A percentile compares a stretch with the other conserved stretches of the same genome.
Conservation (phyloP, 2,888 invertebrate species). For the Glaucopsyche alexis region DNA sequence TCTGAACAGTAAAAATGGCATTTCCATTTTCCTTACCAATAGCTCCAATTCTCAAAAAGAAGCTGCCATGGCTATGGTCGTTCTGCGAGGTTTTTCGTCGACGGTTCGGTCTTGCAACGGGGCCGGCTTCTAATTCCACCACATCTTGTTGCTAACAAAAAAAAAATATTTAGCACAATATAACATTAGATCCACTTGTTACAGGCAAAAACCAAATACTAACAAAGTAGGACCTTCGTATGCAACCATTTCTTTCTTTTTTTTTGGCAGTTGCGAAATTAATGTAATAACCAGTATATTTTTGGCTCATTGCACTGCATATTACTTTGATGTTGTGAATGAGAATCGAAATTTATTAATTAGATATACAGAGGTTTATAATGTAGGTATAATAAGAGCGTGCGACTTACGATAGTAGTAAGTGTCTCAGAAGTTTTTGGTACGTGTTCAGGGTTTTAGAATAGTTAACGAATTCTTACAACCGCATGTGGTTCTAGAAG, state of each 20-base stretch:
- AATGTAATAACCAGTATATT: background rate
- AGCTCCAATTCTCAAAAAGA: slow-evolving; percentile 94
- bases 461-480: background rate
- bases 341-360: background rate
- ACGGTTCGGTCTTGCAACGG: slow-evolving; percentile 82
- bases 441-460: slow-evolving; percentile 4
- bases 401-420: background rate
- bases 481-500: slow-evolving; percentile 24
- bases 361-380: background rate
- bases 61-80: slow-evolving; percentile 94
- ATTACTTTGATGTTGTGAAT: slow-evolving; percentile 7
- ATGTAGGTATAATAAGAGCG: background rate
- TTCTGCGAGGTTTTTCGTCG: slow-evolving; percentile 94
- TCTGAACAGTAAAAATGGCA: background rate
- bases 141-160: slow-evolving; percentile 79
- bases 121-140: slow-evolving; percentile 85
- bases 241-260: background rate
- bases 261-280: background rate
- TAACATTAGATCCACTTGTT: background rate
- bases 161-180: background rate
- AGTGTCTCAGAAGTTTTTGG: background rate
- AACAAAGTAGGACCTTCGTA: background rate
- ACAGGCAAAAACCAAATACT: slow-evolving; percentile 7
- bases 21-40: slow-evolving; percentile 83
- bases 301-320: background rate